Percentiles rank a stretch among this genome's conserved stretches.
Conservation (phyloP, 92 coral and sea anemone species). For the Ricordea florida region DNA sequence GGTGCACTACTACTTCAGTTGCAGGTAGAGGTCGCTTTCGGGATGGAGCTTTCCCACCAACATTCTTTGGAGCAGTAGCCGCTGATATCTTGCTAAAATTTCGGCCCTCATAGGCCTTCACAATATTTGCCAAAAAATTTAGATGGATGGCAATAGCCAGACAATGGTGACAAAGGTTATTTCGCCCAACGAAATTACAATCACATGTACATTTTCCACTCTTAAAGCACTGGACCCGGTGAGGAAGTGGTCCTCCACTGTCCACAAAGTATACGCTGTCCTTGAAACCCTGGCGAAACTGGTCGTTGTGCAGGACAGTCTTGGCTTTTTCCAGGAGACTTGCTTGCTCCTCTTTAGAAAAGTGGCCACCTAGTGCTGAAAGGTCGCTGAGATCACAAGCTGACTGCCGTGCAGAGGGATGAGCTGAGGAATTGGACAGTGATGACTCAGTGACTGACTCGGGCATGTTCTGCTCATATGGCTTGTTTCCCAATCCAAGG, state of each 20-base stretch:
- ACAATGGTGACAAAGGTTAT: slow-evolving; percentile 38
- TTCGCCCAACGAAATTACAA: slow-evolving; percentile 26
- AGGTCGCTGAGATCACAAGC: slow-evolving; percentile 28
- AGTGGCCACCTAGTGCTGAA: neutral
- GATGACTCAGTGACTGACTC: too few relatives aligned
- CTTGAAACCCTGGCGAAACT: slow-evolving; percentile 46
- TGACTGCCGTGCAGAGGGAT: neutral
- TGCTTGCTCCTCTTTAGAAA: slow-evolving; percentile 17
- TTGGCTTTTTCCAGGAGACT: slow-evolving; percentile 33
- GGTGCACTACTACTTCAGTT: neutral
- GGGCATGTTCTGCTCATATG: too few relatives aligned
- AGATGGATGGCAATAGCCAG: slow-evolving; percentile 46
- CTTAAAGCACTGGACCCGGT: slow-evolving; percentile 38
- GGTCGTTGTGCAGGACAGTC: neutral
- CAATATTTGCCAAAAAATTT: slow-evolving; percentile 14
- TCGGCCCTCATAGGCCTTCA: slow-evolving; percentile 9
- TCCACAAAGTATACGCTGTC: slow-evolving; percentile 46
- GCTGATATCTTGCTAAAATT: slow-evolving; percentile 22
- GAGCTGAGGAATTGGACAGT: neutral
- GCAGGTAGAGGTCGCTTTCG: slow-evolving; percentile 10
- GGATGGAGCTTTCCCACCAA: slow-evolving; percentile 12
- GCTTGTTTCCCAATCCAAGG: slow-evolving; percentile 22
- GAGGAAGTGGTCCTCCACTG: slow-evolving; percentile 31
- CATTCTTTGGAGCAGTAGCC: slow-evolving; percentile 38
- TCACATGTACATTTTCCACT: slow-evolving; percentile 41